These are phyloP conservation scores for Drosophila vallismaia DNA, from an alignment of 2,888 invertebrate species.

Conservation along the genomic window DNA sequence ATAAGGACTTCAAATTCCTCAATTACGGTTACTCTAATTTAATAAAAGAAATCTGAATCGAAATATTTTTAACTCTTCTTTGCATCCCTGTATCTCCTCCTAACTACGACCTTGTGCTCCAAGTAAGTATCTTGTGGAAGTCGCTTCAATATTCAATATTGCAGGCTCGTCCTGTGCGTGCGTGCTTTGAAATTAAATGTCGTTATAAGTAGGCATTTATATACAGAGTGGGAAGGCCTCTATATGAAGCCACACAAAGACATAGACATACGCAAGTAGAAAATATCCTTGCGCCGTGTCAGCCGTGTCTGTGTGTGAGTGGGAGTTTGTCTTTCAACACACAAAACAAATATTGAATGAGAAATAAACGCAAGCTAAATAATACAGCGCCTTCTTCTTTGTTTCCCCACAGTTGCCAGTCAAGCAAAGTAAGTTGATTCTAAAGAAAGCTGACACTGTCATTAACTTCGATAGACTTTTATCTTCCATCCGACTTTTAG, in stretches of 20 bases:
- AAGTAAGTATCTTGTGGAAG: conserved; percentile 30
- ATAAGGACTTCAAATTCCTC: neutral
- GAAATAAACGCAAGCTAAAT: conserved; percentile 68
- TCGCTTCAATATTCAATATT: conserved; percentile 70
- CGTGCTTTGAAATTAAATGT: conserved; percentile 76
- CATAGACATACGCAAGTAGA: conserved; percentile 15
- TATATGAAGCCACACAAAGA: conserved; percentile 29
- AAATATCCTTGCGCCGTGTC: conserved; percentile 15
- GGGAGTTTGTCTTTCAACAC: conserved; percentile 62
- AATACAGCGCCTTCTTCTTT: conserved; percentile 40
- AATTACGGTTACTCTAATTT: neutral
- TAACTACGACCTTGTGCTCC: conserved; percentile 11
- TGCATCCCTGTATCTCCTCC: neutral
- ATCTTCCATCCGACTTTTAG: neutral
- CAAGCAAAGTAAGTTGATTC: conserved; percentile 39
- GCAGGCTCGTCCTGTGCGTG: conserved; percentile 56
- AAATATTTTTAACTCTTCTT: neutral
- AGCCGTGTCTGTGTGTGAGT: conserved; percentile 3
- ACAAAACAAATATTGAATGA: conserved; percentile 74
- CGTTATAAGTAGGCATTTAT: conserved; percentile 75
- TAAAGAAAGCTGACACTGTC: conserved; percentile 52
- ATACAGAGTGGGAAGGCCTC: conserved; percentile 58
- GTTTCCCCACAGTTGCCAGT: conserved; percentile 14
- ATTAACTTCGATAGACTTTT: conserved; percentile 47
- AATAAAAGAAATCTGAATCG: no score